Conservation (phyloP, 2,113 vertebrate genomes). For the Elgaria multicarinata region DNA sequence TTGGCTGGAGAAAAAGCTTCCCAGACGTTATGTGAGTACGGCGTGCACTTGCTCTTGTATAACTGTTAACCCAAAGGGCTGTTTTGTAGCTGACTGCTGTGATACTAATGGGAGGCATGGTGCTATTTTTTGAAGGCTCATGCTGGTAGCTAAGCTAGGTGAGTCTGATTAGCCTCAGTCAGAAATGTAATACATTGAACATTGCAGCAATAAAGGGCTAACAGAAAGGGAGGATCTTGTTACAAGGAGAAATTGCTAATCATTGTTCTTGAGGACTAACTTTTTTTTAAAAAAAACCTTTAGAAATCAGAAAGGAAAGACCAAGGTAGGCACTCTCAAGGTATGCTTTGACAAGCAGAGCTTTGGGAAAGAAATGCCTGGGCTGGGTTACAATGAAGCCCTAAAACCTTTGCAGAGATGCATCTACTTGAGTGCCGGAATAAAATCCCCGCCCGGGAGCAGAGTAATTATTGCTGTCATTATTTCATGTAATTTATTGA, state of each 20-base stretch:
- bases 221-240: background rate
- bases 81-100: background rate
- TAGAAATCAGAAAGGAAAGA: background rate
- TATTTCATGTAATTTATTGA: background rate
- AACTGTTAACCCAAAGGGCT: rapidly evolving
- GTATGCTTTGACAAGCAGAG: background rate
- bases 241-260: slow-evolving; percentile 3
- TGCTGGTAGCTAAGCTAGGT: background rate
- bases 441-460: background rate
- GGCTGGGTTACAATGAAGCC: background rate
- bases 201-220: background rate
- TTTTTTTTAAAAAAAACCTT: background rate
- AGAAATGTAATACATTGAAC: slow-evolving; percentile 10
- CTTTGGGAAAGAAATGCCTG: background rate
- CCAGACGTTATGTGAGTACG: background rate
- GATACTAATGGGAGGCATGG: slow-evolving; percentile 2
- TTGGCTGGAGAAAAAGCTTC: background rate
- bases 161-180: slow-evolving; percentile 8
- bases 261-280: background rate
- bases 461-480: background rate
- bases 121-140: slow-evolving; percentile 2
- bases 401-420: background rate
- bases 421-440: background rate
- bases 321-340: background rate
- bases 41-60: background rate